phyloP scores from a whole-genome alignment of 1,140 invertebrate species.

The Scaptomyza montana region DNA sequence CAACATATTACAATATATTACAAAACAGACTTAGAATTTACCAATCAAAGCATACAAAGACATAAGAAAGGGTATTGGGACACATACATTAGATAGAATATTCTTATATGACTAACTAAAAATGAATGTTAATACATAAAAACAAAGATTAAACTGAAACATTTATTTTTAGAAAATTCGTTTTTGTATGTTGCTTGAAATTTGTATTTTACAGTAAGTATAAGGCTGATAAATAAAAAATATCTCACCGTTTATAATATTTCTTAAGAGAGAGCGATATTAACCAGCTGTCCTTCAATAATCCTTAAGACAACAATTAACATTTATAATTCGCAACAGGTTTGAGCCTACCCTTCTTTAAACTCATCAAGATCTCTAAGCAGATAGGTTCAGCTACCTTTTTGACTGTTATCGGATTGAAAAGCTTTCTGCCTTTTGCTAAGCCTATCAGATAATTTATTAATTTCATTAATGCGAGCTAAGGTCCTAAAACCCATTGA shows the following conservation, averaged over 20 bases:
- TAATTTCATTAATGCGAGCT: conserved; percentile 15
- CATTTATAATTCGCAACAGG: conserved; percentile 12
- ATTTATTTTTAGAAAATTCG: background rate
- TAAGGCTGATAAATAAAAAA: too few species aligned
- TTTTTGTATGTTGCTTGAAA: background rate
- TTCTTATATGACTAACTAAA: background rate
- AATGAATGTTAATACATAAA: background rate
- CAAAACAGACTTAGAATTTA: too few species aligned
- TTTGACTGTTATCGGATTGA: background rate
- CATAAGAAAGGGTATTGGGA: background rate
- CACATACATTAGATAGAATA: conserved; percentile 14
- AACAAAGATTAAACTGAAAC: background rate
- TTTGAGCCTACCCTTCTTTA: background rate
- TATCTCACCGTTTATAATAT: too few species aligned
- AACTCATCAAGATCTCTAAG: background rate
- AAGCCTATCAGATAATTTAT: conserved; percentile 18
- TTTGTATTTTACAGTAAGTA: too few species aligned
- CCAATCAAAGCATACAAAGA: background rate
- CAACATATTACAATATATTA: too few species aligned
- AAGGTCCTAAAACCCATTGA: conserved; percentile 7
- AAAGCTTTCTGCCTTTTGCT: background rate
- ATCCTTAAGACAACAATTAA: too few species aligned
- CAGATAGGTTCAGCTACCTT: background rate
- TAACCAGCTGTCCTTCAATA: too few species aligned
- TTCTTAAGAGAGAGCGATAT: too few species aligned